Conservation (phyloP, 2,113 vertebrate species). For the Pedetes capensis region DNA sequence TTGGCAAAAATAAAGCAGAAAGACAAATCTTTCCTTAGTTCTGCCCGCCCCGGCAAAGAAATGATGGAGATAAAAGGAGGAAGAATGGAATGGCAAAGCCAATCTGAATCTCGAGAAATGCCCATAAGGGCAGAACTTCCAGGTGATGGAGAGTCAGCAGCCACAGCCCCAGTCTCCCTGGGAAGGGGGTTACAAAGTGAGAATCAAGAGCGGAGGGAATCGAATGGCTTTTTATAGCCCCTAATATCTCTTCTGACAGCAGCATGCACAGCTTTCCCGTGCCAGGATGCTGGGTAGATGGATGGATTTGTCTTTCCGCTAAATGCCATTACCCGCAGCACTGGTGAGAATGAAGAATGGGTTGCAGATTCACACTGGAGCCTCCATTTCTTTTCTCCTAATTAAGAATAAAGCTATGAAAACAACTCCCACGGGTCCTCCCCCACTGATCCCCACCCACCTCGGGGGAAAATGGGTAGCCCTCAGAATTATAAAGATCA, state of each 20-base stretch:
- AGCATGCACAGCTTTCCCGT: slow-evolving; percentile 76
- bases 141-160: slow-evolving; percentile 78
- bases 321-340: slow-evolving; percentile 75
- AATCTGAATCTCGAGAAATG: slow-evolving; percentile 67
- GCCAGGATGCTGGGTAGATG: slow-evolving; percentile 76
- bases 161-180: slow-evolving; percentile 71
- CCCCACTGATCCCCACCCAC: neutral
- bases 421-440: neutral
- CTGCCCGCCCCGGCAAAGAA: slow-evolving; percentile 20
- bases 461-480: neutral
- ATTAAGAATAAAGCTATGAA: slow-evolving; percentile 62
- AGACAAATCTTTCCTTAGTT: slow-evolving; percentile 21
- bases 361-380: slow-evolving; percentile 71
- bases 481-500: neutral
- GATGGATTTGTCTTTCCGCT: slow-evolving; percentile 80
- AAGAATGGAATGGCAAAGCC: slow-evolving; percentile 20
- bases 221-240: slow-evolving; percentile 79
- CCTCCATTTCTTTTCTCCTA: slow-evolving; percentile 58
- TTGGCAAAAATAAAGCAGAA: neutral
- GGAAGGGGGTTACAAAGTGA: slow-evolving; percentile 74
- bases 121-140: slow-evolving; percentile 77
- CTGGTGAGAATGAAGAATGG: slow-evolving; percentile 75
- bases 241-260: slow-evolving; percentile 85
- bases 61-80: slow-evolving; percentile 8
- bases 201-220: slow-evolving; percentile 64